Percentiles rank a stretch among this genome's conserved stretches.
Evolutionary conservation across 2,888 invertebrate species (phyloP).

Genomic region (Nomada lathburiana): DNA sequence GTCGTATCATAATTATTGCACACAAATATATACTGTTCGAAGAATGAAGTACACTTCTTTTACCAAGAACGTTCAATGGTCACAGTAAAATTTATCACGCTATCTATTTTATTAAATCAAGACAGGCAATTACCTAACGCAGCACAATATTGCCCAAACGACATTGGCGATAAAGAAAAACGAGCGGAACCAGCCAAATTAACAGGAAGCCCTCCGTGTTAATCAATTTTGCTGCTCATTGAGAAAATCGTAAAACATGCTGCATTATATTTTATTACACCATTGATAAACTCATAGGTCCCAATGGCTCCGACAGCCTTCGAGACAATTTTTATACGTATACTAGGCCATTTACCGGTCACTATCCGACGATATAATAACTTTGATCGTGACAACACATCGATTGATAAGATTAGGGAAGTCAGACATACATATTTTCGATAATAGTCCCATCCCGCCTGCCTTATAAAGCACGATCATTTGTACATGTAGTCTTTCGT

Average conservation of each 20-base stretch:
- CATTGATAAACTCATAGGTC: conserved; percentile 21
- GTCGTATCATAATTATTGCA: too few relatives aligned
- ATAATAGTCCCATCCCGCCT: conserved; percentile 45
- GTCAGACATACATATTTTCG: conserved; percentile 45
- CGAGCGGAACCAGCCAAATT: neutral
- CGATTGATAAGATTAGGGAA: conserved; percentile 69
- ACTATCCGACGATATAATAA: conserved; percentile 44
- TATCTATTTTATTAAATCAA: neutral
- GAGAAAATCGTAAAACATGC: conserved; percentile 28
- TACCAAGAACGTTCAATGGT: neutral
- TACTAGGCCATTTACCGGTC: conserved; percentile 43
- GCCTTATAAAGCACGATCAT: conserved; percentile 65
- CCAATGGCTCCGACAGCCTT: conserved; percentile 28
- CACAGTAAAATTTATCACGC: conserved; percentile 4
- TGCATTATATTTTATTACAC: conserved; percentile 32
- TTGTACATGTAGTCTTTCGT: conserved; percentile 41
- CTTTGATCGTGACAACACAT: conserved; percentile 35
- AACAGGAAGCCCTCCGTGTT: neutral
- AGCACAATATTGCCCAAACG: neutral
- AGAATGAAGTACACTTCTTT: neutral
- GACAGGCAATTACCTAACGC: conserved; percentile 4
- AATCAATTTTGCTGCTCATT: conserved; percentile 25
- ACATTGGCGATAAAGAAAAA: conserved; percentile 43
- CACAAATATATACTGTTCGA: too few relatives aligned
- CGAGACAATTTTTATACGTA: conserved; percentile 35